These are phyloP conservation scores for Psittacula cyanocephala DNA, from an alignment of 2,113 vertebrate species.

Conservation along the genomic window DNA sequence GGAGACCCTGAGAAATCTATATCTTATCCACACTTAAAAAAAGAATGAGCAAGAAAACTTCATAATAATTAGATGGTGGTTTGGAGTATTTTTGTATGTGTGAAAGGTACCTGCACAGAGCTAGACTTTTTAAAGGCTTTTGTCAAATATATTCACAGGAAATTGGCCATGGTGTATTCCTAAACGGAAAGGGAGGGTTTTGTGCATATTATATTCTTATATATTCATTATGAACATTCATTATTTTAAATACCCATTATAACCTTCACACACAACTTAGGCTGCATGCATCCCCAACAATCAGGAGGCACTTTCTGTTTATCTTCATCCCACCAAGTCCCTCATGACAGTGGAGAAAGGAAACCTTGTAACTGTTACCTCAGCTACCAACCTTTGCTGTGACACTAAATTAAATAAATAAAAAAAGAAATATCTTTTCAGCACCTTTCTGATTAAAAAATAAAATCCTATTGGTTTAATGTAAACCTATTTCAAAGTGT, in stretches of 20 bases:
- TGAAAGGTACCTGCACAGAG: not conserved
- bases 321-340: not conserved
- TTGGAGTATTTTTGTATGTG: fast-evolving
- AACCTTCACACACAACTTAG: fast-evolving
- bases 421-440: not conserved
- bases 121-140: not conserved
- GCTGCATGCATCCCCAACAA: not conserved
- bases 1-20: not conserved
- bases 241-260: not conserved
- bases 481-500: not conserved
- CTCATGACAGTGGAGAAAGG: not conserved
- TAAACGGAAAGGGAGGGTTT: not conserved
- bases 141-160: not conserved
- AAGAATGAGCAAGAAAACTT: not conserved
- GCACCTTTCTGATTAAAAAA: not conserved
- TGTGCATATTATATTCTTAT: not conserved
- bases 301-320: not conserved
- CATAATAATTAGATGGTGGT: not conserved
- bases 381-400: not conserved
- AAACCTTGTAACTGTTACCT: not conserved
- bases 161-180: not conserved
- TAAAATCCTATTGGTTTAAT: not conserved
- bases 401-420: not conserved
- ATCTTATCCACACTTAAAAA: not conserved
- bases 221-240: not conserved